Percentiles rank a stretch among this genome's conserved stretches.
These are phyloP conservation scores for Dendrophyllia cribrosa DNA, from an alignment of 64 coral and sea anemone genomes.

Conservation along the genomic window DNA sequence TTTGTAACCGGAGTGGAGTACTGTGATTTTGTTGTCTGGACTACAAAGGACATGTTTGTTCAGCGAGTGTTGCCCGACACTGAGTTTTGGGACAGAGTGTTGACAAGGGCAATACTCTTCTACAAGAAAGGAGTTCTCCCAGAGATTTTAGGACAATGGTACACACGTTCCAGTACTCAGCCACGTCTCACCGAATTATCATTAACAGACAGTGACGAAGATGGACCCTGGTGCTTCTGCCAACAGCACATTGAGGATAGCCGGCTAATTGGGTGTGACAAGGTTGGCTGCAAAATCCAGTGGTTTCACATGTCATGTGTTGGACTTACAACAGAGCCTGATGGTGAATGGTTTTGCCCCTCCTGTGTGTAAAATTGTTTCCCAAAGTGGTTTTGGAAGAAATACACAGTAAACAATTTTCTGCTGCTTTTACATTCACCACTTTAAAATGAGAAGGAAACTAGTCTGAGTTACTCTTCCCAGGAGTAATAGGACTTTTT, in stretches of 20 bases:
- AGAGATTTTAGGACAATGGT: constrained; percentile 47
- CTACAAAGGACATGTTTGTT: constrained; percentile 35
- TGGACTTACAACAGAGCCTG: constrained; percentile 31
- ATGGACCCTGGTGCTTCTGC: constrained; percentile 54
- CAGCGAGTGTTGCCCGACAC: constrained; percentile 35
- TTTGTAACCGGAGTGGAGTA: constrained; percentile 33
- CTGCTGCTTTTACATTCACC: too few relatives aligned
- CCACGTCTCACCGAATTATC: not conserved
- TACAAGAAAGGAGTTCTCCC: constrained; percentile 45
- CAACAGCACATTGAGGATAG: constrained; percentile 38
- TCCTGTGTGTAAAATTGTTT: constrained; percentile 3
- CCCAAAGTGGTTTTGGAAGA: too few relatives aligned
- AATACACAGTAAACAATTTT: too few relatives aligned
- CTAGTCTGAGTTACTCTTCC: too few relatives aligned
- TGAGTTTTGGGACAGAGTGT: constrained; percentile 2
- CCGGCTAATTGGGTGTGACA: constrained; percentile 57
- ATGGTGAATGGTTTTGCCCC: constrained; percentile 52
- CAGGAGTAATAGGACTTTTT: too few relatives aligned
- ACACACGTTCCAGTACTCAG: constrained; percentile 10
- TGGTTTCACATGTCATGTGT: constrained; percentile 64
- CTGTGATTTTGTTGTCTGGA: constrained; percentile 64
- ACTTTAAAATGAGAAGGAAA: too few relatives aligned
- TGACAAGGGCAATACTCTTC: not conserved
- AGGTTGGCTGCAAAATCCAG: constrained; percentile 27
- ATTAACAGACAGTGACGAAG: not conserved